A percentile compares a stretch with the other conserved stretches of the same genome.
phyloP scores from a whole-genome alignment of 2,113 vertebrate genomes.

The Aplodontia rufa region DNA sequence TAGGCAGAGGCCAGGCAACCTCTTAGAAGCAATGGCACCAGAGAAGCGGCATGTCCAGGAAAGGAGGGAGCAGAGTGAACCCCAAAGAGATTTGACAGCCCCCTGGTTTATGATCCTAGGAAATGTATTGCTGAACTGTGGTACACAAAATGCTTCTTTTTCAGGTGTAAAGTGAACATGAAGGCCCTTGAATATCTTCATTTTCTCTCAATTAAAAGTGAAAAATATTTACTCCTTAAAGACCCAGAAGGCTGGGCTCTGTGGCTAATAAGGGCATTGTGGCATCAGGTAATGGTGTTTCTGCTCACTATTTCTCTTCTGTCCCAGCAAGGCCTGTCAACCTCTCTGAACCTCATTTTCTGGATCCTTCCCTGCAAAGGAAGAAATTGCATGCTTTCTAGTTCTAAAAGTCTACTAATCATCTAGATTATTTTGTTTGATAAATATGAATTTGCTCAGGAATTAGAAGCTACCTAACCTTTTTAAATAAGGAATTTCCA shows the following conservation, averaged over 20 bases:
- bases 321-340: background rate
- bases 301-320: background rate
- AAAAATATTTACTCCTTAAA: background rate
- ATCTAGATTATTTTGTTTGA: conserved; percentile 51
- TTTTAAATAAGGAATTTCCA: conserved; percentile 43
- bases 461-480: conserved; percentile 20
- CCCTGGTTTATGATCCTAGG: background rate
- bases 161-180: background rate
- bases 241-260: background rate
- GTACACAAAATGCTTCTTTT: background rate
- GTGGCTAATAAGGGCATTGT: background rate
- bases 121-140: background rate
- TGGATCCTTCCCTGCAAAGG: conserved; percentile 6
- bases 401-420: conserved; percentile 35
- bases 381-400: conserved; percentile 32
- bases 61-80: background rate
- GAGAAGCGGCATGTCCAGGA: background rate
- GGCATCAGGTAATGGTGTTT: background rate
- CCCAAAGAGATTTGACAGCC: background rate
- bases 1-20: background rate
- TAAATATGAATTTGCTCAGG: conserved; percentile 12
- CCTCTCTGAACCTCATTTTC: conserved; percentile 9
- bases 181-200: background rate
- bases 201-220: background rate
- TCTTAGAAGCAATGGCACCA: background rate